Evolutionary conservation across 2,888 invertebrate species (phyloP).

Genomic region (Hypsopygia costalis): DNA sequence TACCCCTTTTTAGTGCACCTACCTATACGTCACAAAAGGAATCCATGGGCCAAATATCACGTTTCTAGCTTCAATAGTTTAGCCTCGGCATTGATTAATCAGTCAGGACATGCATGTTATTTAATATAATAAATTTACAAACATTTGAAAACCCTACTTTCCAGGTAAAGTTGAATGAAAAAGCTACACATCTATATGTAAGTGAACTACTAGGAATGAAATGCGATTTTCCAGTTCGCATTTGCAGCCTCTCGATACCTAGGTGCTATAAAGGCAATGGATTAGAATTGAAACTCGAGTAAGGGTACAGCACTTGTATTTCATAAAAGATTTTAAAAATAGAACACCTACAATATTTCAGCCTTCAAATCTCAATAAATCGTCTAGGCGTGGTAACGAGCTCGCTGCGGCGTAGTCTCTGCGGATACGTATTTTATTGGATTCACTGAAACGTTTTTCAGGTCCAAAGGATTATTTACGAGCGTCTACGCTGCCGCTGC

Average conservation of each 20-base stretch:
- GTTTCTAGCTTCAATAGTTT: too few relatives aligned
- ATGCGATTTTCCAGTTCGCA: slow-evolving; percentile 3
- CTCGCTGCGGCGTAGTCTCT: slow-evolving; percentile 77
- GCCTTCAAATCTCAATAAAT: slow-evolving; percentile 80
- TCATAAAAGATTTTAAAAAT: slow-evolving; percentile 72
- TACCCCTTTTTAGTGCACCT: too few relatives aligned
- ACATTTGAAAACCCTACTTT: too few relatives aligned
- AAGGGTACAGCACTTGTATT: slow-evolving; percentile 34
- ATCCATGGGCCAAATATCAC: too few relatives aligned
- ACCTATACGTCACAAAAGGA: too few relatives aligned
- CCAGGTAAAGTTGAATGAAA: too few relatives aligned
- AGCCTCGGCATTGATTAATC: too few relatives aligned
- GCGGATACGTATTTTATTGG: slow-evolving; percentile 81
- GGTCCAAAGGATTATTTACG: slow-evolving; percentile 78
- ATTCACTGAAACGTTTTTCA: slow-evolving; percentile 80
- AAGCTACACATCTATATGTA: too few relatives aligned
- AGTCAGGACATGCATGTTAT: too few relatives aligned
- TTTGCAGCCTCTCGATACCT: slow-evolving; percentile 4
- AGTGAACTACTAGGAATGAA: slow-evolving; percentile 1
- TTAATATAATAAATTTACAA: not conserved
- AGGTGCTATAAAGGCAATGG: slow-evolving; percentile 9
- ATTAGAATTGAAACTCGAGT: slow-evolving; percentile 17
- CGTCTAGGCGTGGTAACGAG: slow-evolving; percentile 79
- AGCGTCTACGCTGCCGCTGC: slow-evolving; percentile 70
- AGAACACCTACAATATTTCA: slow-evolving; percentile 77